A percentile compares a stretch with the other conserved stretches of the same genome.
These are phyloP conservation scores for Heterochromis multidens DNA, from an alignment of 2,113 vertebrate species.

Conservation along the genomic window DNA sequence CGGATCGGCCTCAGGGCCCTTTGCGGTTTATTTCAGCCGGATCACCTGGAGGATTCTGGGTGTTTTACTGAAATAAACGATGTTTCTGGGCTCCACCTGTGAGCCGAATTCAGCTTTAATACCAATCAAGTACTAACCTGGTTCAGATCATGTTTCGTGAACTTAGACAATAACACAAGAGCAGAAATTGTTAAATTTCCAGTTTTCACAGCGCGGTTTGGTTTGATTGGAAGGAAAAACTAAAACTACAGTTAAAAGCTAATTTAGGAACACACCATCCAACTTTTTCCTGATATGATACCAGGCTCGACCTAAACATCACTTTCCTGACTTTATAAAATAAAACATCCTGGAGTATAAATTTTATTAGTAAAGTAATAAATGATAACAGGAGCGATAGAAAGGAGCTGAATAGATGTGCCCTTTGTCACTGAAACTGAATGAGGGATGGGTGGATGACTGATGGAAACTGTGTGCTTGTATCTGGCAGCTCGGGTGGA, in stretches of 20 bases:
- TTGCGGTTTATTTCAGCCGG: not conserved
- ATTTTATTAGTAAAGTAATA: no score
- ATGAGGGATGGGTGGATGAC: not conserved
- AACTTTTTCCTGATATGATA: not conserved
- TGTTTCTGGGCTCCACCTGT: not conserved
- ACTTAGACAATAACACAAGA: not conserved
- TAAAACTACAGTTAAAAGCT: not conserved
- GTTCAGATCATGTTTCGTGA: not conserved
- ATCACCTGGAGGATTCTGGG: not conserved
- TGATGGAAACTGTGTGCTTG: not conserved
- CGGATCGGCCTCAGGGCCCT: not conserved
- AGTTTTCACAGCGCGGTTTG: not conserved
- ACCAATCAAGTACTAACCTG: not conserved
- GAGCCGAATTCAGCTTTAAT: not conserved
- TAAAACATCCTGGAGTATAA: no score
- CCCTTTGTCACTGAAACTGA: not conserved
- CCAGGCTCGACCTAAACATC: not conserved
- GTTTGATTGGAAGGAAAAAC: not conserved
- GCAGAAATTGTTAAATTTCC: rapidly evolving
- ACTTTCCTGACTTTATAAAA: no score
- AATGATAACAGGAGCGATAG: not conserved
- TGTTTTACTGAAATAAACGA: not conserved
- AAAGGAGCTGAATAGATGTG: not conserved
- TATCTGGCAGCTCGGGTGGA: slow-evolving; percentile 72
- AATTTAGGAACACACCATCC: not conserved